These are phyloP conservation scores for Meganola albula DNA, from an alignment of 2,888 invertebrate genomes.

Conservation along the genomic window DNA sequence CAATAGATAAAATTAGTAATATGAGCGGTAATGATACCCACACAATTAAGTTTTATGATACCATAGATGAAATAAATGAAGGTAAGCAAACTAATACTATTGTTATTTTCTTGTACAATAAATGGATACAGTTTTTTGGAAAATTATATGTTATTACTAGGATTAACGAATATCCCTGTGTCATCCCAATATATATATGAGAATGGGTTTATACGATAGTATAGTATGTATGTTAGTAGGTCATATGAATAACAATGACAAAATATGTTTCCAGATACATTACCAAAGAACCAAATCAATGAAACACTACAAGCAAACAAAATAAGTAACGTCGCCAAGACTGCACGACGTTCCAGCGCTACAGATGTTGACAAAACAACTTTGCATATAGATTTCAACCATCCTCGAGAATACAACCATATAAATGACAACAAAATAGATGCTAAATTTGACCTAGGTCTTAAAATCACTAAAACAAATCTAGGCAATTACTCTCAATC, in stretches of 20 bases:
- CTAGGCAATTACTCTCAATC: constrained; percentile 45
- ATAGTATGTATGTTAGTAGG: too few relatives aligned
- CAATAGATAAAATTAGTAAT: background rate
- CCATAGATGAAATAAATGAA: constrained; percentile 57
- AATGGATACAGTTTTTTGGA: too few relatives aligned
- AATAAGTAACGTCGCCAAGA: constrained; percentile 28
- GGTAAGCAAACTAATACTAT: too few relatives aligned
- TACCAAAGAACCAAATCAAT: constrained; percentile 41
- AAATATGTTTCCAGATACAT: constrained; percentile 59
- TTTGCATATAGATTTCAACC: constrained; percentile 52
- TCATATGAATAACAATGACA: too few relatives aligned
- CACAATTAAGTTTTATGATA: constrained; percentile 47
- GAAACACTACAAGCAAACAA: constrained; percentile 52
- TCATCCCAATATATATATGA: too few relatives aligned
- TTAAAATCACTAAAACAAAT: constrained; percentile 32
- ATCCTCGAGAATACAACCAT: constrained; percentile 41
- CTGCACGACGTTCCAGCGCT: constrained; percentile 37
- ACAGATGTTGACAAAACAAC: constrained; percentile 32
- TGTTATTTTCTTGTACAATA: too few relatives aligned
- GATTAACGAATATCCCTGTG: background rate
- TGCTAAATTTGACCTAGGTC: constrained; percentile 30
- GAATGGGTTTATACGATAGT: too few relatives aligned
- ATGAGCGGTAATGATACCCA: constrained; percentile 32
- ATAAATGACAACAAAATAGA: constrained; percentile 61
- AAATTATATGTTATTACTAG: too few relatives aligned